Evolutionary conservation across 2,113 vertebrate genomes (phyloP).

Genomic region (Phyllopteryx taeniolatus): DNA sequence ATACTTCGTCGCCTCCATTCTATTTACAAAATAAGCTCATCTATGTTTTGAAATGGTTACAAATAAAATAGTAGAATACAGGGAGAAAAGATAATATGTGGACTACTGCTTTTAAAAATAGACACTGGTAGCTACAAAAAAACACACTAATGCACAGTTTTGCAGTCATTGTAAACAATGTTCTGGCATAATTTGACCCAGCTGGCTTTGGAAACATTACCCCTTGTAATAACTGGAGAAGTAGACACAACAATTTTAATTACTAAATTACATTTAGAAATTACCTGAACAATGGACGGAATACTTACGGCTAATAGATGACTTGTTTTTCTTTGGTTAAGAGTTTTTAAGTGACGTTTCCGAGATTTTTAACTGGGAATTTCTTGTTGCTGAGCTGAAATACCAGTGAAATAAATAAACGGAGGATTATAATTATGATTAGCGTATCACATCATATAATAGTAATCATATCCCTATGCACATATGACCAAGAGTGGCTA

Average conservation of each 20-base stretch:
- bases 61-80: conserved; percentile 41
- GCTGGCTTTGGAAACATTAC: background rate
- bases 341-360: background rate
- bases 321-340: background rate
- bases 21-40: conserved; percentile 80
- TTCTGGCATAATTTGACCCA: background rate
- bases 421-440: background rate
- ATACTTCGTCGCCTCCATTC: conserved; percentile 67
- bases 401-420: background rate
- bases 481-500: background rate
- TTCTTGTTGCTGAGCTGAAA: background rate
- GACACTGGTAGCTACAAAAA: background rate
- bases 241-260: background rate
- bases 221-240: background rate
- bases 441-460: background rate
- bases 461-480: background rate
- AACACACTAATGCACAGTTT: background rate
- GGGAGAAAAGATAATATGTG: conserved; percentile 10
- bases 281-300: background rate
- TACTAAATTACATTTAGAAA: background rate
- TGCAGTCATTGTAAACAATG: background rate
- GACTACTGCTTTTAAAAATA: background rate
- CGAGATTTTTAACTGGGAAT: background rate
- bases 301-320: background rate
- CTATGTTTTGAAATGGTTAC: conserved; percentile 58